phyloP scores from a whole-genome alignment of 2,888 invertebrate species.

The Athetis lepigone region DNA sequence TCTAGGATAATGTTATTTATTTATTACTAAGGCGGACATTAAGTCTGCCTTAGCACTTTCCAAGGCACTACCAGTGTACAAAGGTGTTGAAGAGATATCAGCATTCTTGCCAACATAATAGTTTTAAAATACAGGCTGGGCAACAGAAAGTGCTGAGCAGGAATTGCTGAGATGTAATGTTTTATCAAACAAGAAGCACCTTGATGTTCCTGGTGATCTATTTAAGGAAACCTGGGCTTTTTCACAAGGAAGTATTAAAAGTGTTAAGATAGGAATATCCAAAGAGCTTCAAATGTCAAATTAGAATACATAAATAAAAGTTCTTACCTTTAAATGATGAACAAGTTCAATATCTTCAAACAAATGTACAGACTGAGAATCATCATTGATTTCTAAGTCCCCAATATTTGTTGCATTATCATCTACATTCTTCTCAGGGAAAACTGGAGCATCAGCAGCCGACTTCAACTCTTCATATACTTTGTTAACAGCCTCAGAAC shows the following conservation, averaged over 20 bases:
- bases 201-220: too few species aligned
- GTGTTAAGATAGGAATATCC: neutral
- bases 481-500: constrained; percentile 74
- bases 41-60: too few species aligned
- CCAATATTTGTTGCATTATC: constrained; percentile 64
- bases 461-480: constrained; percentile 77
- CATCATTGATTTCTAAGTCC: constrained; percentile 65
- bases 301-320: neutral
- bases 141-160: too few species aligned
- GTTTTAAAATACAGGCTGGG: neutral
- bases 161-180: too few species aligned
- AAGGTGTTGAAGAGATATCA: too few species aligned
- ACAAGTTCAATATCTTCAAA: constrained; percentile 87
- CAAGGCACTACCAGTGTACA: too few species aligned
- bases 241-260: too few species aligned
- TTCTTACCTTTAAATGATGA: constrained; percentile 82
- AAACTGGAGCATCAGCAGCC: constrained; percentile 75
- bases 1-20: neutral
- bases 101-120: neutral
- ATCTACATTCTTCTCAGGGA: constrained; percentile 70
- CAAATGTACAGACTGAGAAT: constrained; percentile 81
- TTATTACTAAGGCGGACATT: too few species aligned
- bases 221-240: too few species aligned
- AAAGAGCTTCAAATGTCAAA: neutral
- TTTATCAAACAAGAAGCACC: too few species aligned